phyloP scores from a whole-genome alignment of 2,888 invertebrate species.

The Drosophila neonasuta region DNA sequence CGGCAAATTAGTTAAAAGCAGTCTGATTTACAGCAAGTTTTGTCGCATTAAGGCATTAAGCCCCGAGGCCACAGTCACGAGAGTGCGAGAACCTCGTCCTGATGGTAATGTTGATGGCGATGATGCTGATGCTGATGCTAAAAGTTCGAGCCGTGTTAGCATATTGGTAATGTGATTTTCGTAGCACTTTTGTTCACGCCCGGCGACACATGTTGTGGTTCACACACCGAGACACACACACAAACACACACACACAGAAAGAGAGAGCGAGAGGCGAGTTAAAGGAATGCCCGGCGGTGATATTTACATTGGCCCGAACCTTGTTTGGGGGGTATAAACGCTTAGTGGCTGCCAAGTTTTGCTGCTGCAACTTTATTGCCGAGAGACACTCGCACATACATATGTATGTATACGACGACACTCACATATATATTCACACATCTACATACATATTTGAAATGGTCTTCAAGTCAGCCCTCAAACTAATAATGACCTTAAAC shows the following conservation, averaged over 20 bases:
- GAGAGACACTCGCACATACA: slow-evolving; percentile 14
- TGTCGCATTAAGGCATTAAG: slow-evolving; percentile 72
- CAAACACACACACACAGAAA: slow-evolving; percentile 10
- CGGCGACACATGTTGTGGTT: slow-evolving; percentile 74
- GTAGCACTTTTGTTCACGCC: slow-evolving; percentile 74
- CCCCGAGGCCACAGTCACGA: slow-evolving; percentile 16
- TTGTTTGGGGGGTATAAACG: slow-evolving; percentile 53
- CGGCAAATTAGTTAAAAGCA: slow-evolving; percentile 70
- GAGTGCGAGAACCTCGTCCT: slow-evolving; percentile 7
- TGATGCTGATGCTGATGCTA: slow-evolving; percentile 39
- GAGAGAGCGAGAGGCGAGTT: slow-evolving; percentile 21
- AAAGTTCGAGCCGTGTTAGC: slow-evolving; percentile 46
- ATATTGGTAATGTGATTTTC: slow-evolving; percentile 72
- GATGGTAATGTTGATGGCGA: not conserved
- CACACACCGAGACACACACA: slow-evolving; percentile 50
- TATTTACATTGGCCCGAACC: slow-evolving; percentile 56
- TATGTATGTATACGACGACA: not conserved
- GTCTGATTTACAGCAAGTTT: slow-evolving; percentile 68
- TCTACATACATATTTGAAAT: slow-evolving; percentile 5
- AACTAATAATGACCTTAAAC: slow-evolving; percentile 62
- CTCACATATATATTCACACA: not conserved
- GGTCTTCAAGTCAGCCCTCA: slow-evolving; percentile 20
- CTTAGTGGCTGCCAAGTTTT: slow-evolving; percentile 51
- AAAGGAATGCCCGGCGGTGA: slow-evolving; percentile 51
- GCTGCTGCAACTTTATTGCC: slow-evolving; percentile 43